phyloP scores from a whole-genome alignment of 2,113 vertebrate genomes.

The Phycodurus eques region DNA sequence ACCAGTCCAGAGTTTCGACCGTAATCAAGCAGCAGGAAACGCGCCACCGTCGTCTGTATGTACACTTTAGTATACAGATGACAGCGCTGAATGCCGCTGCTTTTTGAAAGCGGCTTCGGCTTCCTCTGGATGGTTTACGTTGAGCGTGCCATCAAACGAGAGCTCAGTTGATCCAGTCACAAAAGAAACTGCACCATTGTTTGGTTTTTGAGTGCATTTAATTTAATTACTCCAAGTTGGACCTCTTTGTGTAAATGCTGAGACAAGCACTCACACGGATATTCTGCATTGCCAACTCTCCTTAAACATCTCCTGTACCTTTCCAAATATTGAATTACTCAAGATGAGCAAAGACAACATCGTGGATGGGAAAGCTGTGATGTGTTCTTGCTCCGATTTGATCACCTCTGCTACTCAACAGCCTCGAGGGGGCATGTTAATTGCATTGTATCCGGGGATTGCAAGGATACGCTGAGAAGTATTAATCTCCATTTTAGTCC shows the following conservation, averaged over 20 bases:
- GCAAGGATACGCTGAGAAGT: not conserved
- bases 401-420: not conserved
- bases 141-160: conserved; percentile 18
- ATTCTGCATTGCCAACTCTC: not conserved
- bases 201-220: conserved; percentile 27
- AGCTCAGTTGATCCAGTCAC: conserved; percentile 7
- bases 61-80: conserved; percentile 2
- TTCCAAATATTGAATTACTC: not conserved
- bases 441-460: not conserved
- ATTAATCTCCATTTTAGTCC: not conserved
- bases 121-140: conserved; percentile 37
- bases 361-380: not conserved
- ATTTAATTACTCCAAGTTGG: not conserved
- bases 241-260: not conserved
- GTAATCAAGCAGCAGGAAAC: conserved; percentile 31
- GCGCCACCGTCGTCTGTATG: conserved; percentile 7
- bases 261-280: too few relatives aligned
- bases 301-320: not conserved
- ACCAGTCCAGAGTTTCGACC: conserved; percentile 13
- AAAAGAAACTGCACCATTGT: conserved; percentile 29
- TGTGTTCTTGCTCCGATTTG: not conserved
- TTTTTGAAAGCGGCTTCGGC: conserved; percentile 31
- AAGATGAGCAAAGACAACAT: not conserved
- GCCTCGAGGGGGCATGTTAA: not conserved
- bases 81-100: not conserved